Percentiles rank a stretch among this genome's conserved stretches.
Evolutionary conservation across 2,888 invertebrate genomes (phyloP).

Genomic region (Campoletis raptor): DNA sequence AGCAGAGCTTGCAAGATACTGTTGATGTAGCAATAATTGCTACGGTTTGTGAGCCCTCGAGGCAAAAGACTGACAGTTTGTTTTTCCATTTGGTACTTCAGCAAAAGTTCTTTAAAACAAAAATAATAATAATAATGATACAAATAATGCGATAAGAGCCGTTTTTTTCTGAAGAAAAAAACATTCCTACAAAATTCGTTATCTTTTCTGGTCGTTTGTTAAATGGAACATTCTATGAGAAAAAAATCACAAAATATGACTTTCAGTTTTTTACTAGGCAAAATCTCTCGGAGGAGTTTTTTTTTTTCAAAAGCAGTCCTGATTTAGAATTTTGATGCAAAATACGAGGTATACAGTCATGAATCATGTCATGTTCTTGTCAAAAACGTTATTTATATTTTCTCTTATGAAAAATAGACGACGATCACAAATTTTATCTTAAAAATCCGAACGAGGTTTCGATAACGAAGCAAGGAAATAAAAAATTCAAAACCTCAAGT

Average conservation of each 20-base stretch:
- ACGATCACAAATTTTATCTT: not conserved
- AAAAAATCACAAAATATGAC: not conserved
- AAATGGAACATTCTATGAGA: not conserved
- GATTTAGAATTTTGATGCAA: not conserved
- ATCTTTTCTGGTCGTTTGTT: not conserved
- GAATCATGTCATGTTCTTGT: too few relatives aligned
- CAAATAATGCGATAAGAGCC: not conserved
- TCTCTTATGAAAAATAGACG: not conserved
- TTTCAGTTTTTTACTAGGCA: not conserved
- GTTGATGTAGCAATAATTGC: conserved; percentile 98
- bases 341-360: not conserved
- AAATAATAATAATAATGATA: conserved; percentile 9
- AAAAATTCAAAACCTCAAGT: not conserved
- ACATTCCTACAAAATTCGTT: not conserved
- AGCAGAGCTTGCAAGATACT: conserved; percentile 97
- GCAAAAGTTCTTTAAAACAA: conserved; percentile 89
- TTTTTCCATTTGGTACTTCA: conserved; percentile 91
- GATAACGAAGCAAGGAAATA: not conserved
- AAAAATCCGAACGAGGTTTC: not conserved
- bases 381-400: not conserved
- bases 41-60: conserved; percentile 95
- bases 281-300: not conserved
- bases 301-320: not conserved
- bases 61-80: conserved; percentile 93
- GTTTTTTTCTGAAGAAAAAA: not conserved